Base-by-base conservation (phyloP, 2,797 vertebrate genomes). In the Trematomus bernacchii region DNA sequence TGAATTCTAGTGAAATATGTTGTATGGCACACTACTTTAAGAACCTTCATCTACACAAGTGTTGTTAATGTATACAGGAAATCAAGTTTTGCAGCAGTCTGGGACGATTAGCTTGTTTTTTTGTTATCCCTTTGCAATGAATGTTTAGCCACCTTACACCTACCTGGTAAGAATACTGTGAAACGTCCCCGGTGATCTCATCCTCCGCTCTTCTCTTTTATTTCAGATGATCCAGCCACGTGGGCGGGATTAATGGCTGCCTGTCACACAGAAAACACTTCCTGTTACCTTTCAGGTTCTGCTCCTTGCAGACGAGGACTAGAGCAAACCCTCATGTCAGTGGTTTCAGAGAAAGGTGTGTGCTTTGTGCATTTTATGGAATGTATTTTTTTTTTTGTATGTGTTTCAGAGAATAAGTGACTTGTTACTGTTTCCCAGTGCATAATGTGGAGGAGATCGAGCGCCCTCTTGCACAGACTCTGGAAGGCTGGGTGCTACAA, bases 171-270 rank as follows among this genome's bases (percentile, higher is more conserved):
- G 4, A 33, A 53, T 40, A 30, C n/a, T 52, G 14, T 23, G 0
- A 47, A 27, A 55, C 6, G 4, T 40, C 37, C 3, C 0, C 8
- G 33, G 8, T 73, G 13, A 65, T 57, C 13, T 57, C 30, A 62
- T 12, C 65, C 1, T 57, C 46, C 23, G 1, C 59, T 71, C 15
- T 21, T 10, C 12, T 58, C 4, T 87, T 60, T 63, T 4, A 70
- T 73, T 21, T 63, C 84, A 99, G 98, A 97, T 90, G 97, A 99
- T 88, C 96, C 97, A 57, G 95, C 94, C 66, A 92, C 95, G 16
- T 99, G 98, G 98, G 96, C 97, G 0, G 96, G 95, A 60, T 92
- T 99, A 63, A 97, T 99, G 97, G 96, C 97, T 72, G 97, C 98
- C 65, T 98, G 96, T 92, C 94, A 99, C 85, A 95, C 96, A 27